Conservation (phyloP, 2,888 invertebrate species). For the Thyatira batis region DNA sequence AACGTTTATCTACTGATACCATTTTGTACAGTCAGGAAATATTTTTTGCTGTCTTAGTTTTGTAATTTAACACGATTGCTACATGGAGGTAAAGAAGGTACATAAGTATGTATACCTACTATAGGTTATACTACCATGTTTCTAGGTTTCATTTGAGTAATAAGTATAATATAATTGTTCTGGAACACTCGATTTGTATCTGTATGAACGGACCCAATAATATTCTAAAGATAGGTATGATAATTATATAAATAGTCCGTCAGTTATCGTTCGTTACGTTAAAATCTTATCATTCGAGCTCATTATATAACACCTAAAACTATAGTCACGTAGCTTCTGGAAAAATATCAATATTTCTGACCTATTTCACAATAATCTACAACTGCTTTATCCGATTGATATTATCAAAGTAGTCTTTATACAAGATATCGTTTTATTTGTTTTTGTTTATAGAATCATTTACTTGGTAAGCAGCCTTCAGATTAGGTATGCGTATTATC, state of each 20-base stretch:
- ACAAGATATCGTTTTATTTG: neutral
- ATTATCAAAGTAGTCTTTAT: neutral
- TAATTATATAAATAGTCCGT: no score
- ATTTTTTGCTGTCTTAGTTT: neutral
- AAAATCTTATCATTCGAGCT: neutral
- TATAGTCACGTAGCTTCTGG: neutral
- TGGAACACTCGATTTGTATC: no score
- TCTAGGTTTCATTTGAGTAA: neutral
- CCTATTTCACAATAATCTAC: conserved; percentile 2
- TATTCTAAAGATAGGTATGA: no score
- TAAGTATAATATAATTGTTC: no score
- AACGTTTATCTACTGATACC: neutral
- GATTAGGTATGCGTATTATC: no score
- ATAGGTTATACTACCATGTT: no score
- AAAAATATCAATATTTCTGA: neutral
- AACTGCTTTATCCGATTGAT: neutral
- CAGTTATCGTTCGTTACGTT: no score
- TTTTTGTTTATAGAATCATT: neutral
- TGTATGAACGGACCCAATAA: no score
- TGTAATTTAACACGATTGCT: neutral
- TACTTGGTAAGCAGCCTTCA: neutral
- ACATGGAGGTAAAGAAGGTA: neutral
- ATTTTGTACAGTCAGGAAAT: neutral
- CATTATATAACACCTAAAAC: neutral
- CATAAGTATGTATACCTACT: no score